A percentile compares a stretch with the other conserved stretches of the same genome.
Evolutionary conservation across 2,113 vertebrate genomes (phyloP).

Genomic region (Pyxicephalus adspersus): DNA sequence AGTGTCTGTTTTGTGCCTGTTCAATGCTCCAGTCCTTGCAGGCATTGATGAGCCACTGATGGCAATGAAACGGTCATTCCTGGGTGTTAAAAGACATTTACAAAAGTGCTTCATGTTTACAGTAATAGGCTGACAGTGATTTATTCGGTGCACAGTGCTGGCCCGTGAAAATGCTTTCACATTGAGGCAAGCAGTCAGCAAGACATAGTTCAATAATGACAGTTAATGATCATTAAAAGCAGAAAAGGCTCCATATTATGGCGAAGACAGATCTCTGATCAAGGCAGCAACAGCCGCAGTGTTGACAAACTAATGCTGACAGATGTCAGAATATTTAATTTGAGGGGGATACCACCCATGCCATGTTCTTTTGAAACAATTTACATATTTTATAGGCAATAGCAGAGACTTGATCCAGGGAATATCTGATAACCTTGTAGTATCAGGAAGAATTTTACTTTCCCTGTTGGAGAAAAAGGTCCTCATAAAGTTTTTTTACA

Average conservation of each 20-base stretch:
- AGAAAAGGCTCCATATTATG: neutral
- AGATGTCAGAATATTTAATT: too few relatives aligned
- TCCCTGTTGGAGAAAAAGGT: too few relatives aligned
- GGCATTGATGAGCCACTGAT: neutral
- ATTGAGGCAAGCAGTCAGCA: conserved; percentile 18
- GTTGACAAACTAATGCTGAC: neutral
- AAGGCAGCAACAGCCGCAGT: neutral
- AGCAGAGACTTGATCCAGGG: too few relatives aligned
- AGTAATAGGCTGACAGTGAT: conserved; percentile 16
- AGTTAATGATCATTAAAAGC: conserved; percentile 36
- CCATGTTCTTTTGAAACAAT: too few relatives aligned
- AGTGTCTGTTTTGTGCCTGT: neutral
- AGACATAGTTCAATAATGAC: conserved; percentile 18
- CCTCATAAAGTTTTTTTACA: too few relatives aligned
- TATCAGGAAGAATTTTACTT: too few relatives aligned
- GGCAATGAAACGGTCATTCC: conserved; percentile 12
- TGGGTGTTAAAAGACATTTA: conserved; percentile 14
- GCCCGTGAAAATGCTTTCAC: conserved; percentile 1
- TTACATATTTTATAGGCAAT: too few relatives aligned
- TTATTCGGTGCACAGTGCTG: conserved; percentile 1
- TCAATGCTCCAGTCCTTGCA: neutral
- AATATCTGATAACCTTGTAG: too few relatives aligned
- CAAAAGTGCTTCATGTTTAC: conserved; percentile 15
- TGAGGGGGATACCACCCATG: too few relatives aligned
- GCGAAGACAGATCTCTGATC: neutral